Conservation (phyloP, 2,113 vertebrate species). For the Phycodurus eques region DNA sequence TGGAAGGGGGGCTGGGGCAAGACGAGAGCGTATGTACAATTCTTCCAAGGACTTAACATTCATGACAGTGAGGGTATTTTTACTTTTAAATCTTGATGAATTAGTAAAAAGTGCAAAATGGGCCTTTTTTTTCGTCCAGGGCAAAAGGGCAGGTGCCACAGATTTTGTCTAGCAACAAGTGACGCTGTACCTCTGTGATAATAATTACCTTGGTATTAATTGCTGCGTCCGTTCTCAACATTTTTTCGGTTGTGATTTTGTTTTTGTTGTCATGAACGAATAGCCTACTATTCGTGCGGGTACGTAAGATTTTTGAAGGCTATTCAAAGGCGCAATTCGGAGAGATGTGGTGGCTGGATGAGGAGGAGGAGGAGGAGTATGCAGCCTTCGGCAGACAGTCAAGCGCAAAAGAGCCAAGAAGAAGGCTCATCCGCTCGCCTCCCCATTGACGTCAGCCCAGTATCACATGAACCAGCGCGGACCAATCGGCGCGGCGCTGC, state of each 20-base stretch:
- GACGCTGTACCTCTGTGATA: too few species aligned
- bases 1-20: too few species aligned
- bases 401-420: slow-evolving; percentile 62
- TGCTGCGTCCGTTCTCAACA: background rate
- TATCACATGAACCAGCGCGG: slow-evolving; percentile 70
- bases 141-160: too few species aligned
- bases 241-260: background rate
- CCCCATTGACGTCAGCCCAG: slow-evolving; percentile 81
- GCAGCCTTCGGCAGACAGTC: slow-evolving; percentile 58
- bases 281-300: background rate
- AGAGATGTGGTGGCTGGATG: slow-evolving; percentile 3
- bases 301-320: too few species aligned
- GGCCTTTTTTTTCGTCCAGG: too few species aligned
- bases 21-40: too few species aligned
- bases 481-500: slow-evolving; percentile 69
- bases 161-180: too few species aligned
- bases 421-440: slow-evolving; percentile 77
- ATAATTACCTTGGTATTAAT: background rate
- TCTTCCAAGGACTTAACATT: too few species aligned
- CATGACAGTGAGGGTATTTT: too few species aligned
- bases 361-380: slow-evolving; percentile 3
- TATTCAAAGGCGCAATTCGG: background rate
- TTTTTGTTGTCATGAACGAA: background rate
- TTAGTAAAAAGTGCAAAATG: too few species aligned
- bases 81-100: too few species aligned